Evolutionary conservation across 2,888 invertebrate genomes (phyloP).

Genomic region (Luperina nickerlii): DNA sequence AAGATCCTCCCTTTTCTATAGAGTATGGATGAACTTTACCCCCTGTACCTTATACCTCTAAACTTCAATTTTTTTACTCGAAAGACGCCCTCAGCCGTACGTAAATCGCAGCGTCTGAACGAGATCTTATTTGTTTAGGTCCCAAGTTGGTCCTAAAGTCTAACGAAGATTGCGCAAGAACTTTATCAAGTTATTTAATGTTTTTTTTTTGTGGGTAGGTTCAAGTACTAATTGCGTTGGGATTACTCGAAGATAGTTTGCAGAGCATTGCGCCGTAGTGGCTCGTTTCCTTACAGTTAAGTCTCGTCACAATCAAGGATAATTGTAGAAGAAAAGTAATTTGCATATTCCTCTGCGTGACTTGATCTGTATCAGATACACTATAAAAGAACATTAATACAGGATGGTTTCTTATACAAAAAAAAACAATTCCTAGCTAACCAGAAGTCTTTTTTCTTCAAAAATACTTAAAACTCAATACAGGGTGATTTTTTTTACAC

Average conservation of each 20-base stretch:
- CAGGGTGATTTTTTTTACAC: neutral
- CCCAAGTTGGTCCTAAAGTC: constrained; percentile 56
- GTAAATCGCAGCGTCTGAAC: constrained; percentile 19
- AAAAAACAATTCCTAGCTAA: neutral
- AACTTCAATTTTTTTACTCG: neutral
- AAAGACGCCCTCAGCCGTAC: neutral
- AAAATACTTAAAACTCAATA: neutral
- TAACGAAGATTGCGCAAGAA: constrained; percentile 56
- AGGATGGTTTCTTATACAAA: neutral
- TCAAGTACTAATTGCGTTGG: constrained; percentile 54
- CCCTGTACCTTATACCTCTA: no score
- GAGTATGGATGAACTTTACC: no score
- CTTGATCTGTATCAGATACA: neutral
- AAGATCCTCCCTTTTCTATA: no score
- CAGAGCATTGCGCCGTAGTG: constrained; percentile 17
- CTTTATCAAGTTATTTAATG: constrained; percentile 46
- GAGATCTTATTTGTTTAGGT: constrained; percentile 40
- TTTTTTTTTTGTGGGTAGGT: constrained; percentile 30
- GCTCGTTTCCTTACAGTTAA: constrained; percentile 3
- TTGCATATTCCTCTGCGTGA: neutral
- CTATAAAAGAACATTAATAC: neutral
- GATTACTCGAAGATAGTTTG: constrained; percentile 44
- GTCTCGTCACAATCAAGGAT: constrained; percentile 3
- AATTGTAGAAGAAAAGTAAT: constrained; percentile 15
- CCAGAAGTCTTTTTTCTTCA: neutral